Percentiles rank a stretch among this genome's conserved stretches.
phyloP scores from a whole-genome alignment of 2,888 invertebrate genomes.

The Diarsia rubi region DNA sequence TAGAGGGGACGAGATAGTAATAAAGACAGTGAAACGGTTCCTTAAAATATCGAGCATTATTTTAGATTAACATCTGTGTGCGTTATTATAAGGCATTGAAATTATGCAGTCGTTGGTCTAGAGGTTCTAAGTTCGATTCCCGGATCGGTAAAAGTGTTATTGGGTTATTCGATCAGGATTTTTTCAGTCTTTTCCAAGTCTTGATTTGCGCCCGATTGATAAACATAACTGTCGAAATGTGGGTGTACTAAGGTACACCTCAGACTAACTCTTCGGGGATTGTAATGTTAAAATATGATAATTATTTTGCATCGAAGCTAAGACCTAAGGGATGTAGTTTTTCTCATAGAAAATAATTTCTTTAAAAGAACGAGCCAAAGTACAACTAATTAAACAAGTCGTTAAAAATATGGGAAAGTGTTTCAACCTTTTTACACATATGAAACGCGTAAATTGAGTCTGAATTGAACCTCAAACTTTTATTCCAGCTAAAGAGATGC shows the following conservation, averaged over 20 bases:
- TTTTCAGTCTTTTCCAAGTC: no score
- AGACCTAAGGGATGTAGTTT: background rate
- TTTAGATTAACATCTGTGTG: background rate
- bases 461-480: background rate
- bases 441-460: background rate
- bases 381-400: background rate
- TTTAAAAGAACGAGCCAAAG: background rate
- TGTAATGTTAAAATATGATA: no score
- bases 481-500: background rate
- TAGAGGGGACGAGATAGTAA: conserved; percentile 49
- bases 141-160: no score
- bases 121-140: no score
- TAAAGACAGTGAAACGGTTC: background rate
- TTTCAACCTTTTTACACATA: background rate
- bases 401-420: background rate
- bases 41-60: background rate
- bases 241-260: no score
- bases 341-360: background rate
- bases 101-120: background rate
- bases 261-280: no score
- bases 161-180: no score
- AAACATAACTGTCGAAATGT: no score
- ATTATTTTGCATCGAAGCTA: background rate
- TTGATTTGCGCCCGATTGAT: no score
- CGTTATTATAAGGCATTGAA: background rate